A percentile compares a stretch with the other conserved stretches of the same genome.
Evolutionary conservation across 2,113 vertebrate genomes (phyloP).

Genomic region (Leptosomus discolor): DNA sequence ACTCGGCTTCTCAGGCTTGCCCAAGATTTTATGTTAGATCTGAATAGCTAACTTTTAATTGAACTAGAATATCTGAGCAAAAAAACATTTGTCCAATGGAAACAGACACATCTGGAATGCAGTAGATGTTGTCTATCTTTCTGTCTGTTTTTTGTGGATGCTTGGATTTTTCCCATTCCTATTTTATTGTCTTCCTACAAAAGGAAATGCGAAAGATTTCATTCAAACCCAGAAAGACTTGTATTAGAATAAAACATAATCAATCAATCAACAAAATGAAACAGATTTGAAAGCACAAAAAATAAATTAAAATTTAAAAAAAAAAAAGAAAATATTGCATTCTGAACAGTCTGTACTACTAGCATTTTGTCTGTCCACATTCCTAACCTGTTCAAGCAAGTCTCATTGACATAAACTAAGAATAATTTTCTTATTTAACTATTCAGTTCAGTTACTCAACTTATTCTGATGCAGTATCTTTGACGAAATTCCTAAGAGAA

Average conservation of each 20-base stretch:
- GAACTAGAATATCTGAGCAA: neutral
- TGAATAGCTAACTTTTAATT: neutral
- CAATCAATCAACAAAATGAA: neutral
- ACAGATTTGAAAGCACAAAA: neutral
- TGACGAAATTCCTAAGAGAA: neutral
- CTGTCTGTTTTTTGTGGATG: neutral
- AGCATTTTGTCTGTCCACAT: neutral
- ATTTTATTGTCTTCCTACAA: neutral
- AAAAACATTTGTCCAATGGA: neutral
- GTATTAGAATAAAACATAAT: neutral
- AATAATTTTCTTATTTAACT: neutral
- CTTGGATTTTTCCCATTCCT: neutral
- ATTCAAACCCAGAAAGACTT: neutral
- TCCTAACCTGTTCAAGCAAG: neutral
- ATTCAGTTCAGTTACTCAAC: neutral
- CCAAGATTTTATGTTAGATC: neutral
- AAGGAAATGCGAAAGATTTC: neutral
- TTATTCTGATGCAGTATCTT: neutral
- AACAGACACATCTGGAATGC: neutral
- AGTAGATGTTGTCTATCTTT: neutral
- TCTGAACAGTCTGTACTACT: neutral
- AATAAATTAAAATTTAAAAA: neutral
- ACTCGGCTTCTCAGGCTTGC: neutral
- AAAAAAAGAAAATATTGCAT: neutral
- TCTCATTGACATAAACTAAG: neutral